Base-by-base conservation (phyloP, 2,113 vertebrate species). In the Neoarius graeffei region DNA sequence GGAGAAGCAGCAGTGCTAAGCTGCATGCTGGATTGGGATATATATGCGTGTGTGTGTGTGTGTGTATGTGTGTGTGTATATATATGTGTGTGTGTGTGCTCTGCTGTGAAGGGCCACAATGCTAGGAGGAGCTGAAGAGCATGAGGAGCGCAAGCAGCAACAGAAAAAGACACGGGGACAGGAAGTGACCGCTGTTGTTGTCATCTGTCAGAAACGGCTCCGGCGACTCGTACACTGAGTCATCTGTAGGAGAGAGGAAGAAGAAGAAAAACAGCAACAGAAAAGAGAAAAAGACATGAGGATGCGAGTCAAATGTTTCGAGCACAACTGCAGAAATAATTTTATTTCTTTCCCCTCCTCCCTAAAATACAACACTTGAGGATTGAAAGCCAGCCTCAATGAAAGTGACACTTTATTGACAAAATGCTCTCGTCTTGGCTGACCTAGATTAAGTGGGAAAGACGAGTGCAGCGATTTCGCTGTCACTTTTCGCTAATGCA, bases 161-260 rank as follows among this genome's bases (percentile, higher is more conserved):
- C 85, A 92, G 87, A 57, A 88, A 85, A 88, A 91, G 85, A 85
- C 86, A 88, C 14, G 94, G 92, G 56, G 86, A 74, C 30, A 89
- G 79, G n/a, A 94, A 86, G 84, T 91, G 88, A 92, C 95, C 93
- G 91, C 96, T 92, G 1, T 96, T 97, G 93, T 96, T 97, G 94
- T 99, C 97, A 89, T 97, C 98, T 69, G 98, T 99, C 95, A 99
- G 97, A 92, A 99, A 98, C 7, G 98, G 97, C 92, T 98, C 98
- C 0, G 98, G 97, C 50, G 98, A 97, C 91, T 99, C 98, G 14
- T 98, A 98, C 60, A 98, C 94, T 0, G 96, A 98, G 95, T 98
- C 98, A 19, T 99, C 98, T 99, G 93, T 2, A 62, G 57, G 27
- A 69, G 48, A 57, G 10, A 27, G 27, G 15, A 23, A 81, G 27